Percentiles rank a stretch among this genome's conserved stretches.
Conservation (phyloP, 2,888 invertebrate genomes). For the Macropis europaea region DNA sequence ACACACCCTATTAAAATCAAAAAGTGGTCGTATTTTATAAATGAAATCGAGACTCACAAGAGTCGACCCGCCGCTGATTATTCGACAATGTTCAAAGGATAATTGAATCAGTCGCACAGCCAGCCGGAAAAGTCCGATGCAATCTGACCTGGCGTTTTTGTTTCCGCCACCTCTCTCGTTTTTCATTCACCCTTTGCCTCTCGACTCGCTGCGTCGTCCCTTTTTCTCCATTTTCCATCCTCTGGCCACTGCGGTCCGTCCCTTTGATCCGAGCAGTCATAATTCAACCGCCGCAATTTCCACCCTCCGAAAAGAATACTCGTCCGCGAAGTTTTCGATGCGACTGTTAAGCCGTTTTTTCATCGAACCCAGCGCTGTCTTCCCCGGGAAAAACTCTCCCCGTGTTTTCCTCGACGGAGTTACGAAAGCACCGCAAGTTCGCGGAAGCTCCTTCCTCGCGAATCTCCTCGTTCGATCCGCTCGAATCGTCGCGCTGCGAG, state of each 20-base stretch:
- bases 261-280: constrained; percentile 48
- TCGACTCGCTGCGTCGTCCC: background rate
- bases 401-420: too few relatives aligned
- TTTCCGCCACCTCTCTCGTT: background rate
- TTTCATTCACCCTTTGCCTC: constrained; percentile 1
- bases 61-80: background rate
- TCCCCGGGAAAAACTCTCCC: too few relatives aligned
- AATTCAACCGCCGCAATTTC: constrained; percentile 51
- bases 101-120: background rate
- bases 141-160: constrained; percentile 10
- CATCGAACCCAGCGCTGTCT: too few relatives aligned
- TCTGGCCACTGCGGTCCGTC: background rate
- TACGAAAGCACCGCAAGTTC: too few relatives aligned
- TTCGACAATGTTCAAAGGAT: background rate
- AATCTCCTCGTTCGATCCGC: background rate
- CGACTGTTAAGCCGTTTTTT: too few relatives aligned
- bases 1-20: too few relatives aligned
- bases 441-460: too few relatives aligned
- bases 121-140: background rate
- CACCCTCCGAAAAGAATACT: constrained; percentile 19
- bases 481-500: background rate
- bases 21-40: too few relatives aligned
- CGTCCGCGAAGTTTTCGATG: constrained; percentile 19
- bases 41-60: too few relatives aligned
- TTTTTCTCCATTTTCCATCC: background rate